Evolutionary conservation across 2,888 invertebrate genomes (phyloP).

Genomic region (Cynaeus angustus): DNA sequence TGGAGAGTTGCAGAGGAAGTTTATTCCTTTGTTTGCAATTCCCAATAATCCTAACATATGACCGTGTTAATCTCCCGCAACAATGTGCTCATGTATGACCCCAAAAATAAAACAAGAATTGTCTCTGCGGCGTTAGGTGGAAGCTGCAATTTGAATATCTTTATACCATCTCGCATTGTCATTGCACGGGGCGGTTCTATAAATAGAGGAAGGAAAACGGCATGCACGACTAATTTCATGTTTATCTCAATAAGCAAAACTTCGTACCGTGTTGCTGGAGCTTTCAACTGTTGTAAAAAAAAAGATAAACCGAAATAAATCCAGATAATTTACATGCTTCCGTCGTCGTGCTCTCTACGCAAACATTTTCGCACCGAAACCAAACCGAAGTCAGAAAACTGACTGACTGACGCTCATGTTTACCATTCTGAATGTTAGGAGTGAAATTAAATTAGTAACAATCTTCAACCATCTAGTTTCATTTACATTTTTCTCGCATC

Average conservation of each 20-base stretch:
- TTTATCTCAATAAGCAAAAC: slow-evolving; percentile 34
- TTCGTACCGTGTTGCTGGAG: slow-evolving; percentile 33
- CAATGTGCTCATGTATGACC: slow-evolving; percentile 47
- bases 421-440: background rate
- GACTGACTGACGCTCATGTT: background rate
- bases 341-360: slow-evolving; percentile 9
- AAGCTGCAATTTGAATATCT: slow-evolving; percentile 36
- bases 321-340: slow-evolving; percentile 19
- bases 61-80: slow-evolving; percentile 30
- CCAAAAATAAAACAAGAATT: slow-evolving; percentile 30
- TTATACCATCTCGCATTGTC: slow-evolving; percentile 32
- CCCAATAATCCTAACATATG: slow-evolving; percentile 34
- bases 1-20: slow-evolving; percentile 20
- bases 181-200: slow-evolving; percentile 25
- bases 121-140: slow-evolving; percentile 16
- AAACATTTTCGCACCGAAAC: slow-evolving; percentile 11
- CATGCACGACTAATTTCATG: slow-evolving; percentile 31
- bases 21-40: slow-evolving; percentile 54
- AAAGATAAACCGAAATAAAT: slow-evolving; percentile 27
- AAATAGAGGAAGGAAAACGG: slow-evolving; percentile 26
- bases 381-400: background rate
- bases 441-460: background rate
- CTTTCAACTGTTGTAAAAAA: slow-evolving; percentile 12
- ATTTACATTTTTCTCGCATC: slow-evolving; percentile 15
- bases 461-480: slow-evolving; percentile 4